Percentiles rank a stretch among this genome's conserved stretches.
phyloP scores from a whole-genome alignment of 2,113 vertebrate genomes.

The Papio anubis region DNA sequence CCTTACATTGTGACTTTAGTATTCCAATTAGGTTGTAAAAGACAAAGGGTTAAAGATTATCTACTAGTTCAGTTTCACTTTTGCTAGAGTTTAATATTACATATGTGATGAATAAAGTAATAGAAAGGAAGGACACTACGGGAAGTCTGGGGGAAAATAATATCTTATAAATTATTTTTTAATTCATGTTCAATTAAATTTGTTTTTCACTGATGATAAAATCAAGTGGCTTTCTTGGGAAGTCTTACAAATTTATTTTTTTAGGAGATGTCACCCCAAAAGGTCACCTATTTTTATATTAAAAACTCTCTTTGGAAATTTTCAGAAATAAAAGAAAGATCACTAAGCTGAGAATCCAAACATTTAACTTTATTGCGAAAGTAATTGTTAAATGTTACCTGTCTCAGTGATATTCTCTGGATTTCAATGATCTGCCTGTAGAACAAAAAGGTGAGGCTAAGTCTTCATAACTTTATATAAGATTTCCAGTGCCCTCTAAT shows the following conservation, averaged over 20 bases:
- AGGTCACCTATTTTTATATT: not conserved
- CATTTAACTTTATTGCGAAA: not conserved
- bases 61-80: not conserved
- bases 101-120: not conserved
- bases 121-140: not conserved
- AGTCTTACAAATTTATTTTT: not conserved
- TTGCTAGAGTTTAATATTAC: not conserved
- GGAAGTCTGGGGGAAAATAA: not conserved
- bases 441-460: not conserved
- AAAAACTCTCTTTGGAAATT: not conserved
- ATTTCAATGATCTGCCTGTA: not conserved
- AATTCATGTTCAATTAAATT: not conserved
- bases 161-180: not conserved
- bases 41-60: not conserved
- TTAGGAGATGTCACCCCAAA: not conserved
- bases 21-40: not conserved
- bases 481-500: not conserved
- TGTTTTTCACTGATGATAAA: not conserved
- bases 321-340: not conserved
- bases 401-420: not conserved
- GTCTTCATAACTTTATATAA: not conserved
- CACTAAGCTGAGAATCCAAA: not conserved
- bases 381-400: not conserved
- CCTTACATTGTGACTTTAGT: not conserved
- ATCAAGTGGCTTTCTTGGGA: not conserved